Base-by-base conservation (phyloP, 1,140 invertebrate genomes). In the Drosophila saltans region DNA sequence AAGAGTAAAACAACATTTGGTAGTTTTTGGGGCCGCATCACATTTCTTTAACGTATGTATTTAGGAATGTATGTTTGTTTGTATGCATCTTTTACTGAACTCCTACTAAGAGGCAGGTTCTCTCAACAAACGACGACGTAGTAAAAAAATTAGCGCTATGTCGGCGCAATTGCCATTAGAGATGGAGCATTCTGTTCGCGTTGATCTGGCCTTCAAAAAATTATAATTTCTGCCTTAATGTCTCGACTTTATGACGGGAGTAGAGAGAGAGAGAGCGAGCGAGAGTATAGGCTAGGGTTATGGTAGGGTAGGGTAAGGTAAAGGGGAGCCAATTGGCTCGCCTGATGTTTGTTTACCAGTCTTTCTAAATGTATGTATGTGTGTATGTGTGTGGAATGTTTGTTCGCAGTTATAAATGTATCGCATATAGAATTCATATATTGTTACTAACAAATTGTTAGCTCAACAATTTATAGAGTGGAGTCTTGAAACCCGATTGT, bases 211-310 rank as follows among this genome's bases (percentile, higher is more conserved):
- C 83, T 88, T 88, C 84, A 88, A 83, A 88, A 88, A 80, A 89
- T 88, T 88, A 89, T 88, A 88, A 88, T 88, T 88, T 88, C 73
- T 89, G 84, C 71, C 69, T 83, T 80, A 88, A 88, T 82, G 64
- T 65, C 64, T 67, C 71, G 69, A 59, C 69, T 68, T 33, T 65
- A 57, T 36, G 39, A 52, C 45, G 21, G 45, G 45, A 52, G 45
- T 68, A 61, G 36, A 21, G 41, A 63, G 52, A 41, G 16, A 16
- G 16, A 16, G 16, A 16, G 16, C 0, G 16, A 16, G 16, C 16
- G 16, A 16, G 16, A 62, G 62, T n/a, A 39, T 39, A 33, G 21
- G 26, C 40, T 43, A 28, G 21, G 26, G 43, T 10, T 24, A 21
- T 2, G 45, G 45, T 24, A 9, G 21, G 41, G 43, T 10, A 52